These are phyloP conservation scores for Paralvinella palmiformis DNA, from an alignment of 1,140 invertebrate genomes.

Conservation along the genomic window DNA sequence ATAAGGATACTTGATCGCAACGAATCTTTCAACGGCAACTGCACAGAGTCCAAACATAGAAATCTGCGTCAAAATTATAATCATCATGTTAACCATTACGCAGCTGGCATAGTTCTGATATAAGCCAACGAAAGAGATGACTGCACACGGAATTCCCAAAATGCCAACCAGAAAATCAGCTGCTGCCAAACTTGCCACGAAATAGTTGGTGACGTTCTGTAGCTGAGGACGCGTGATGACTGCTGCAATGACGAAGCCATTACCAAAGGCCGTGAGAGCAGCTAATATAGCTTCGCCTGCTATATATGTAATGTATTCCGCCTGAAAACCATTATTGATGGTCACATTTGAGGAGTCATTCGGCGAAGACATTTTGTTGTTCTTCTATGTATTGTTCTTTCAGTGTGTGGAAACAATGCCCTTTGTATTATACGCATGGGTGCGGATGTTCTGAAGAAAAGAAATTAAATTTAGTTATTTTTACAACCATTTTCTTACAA, in stretches of 20 bases:
- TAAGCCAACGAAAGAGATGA: slow-evolving; percentile 35
- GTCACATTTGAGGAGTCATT: too few relatives aligned
- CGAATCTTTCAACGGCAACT: slow-evolving; percentile 41
- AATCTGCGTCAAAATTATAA: slow-evolving; percentile 44
- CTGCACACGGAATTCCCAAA: slow-evolving; percentile 32
- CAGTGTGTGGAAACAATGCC: too few relatives aligned
- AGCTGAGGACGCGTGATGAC: slow-evolving; percentile 44
- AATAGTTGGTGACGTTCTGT: slow-evolving; percentile 52
- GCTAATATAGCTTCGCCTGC: slow-evolving; percentile 59
- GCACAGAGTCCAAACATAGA: slow-evolving; percentile 43
- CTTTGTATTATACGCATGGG: too few relatives aligned
- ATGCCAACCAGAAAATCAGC: slow-evolving; percentile 51
- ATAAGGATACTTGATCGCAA: slow-evolving; percentile 41
- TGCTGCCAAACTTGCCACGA: slow-evolving; percentile 50
- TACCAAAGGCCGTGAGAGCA: slow-evolving; percentile 40
- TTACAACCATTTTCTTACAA: too few relatives aligned
- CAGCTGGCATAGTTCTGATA: slow-evolving; percentile 36
- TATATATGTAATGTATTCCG: too few relatives aligned
- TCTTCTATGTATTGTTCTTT: too few relatives aligned
- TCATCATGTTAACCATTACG: slow-evolving; percentile 38
- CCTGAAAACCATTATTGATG: too few relatives aligned
- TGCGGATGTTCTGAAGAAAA: too few relatives aligned
- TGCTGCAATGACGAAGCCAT: slow-evolving; percentile 47
- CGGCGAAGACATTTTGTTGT: too few relatives aligned
- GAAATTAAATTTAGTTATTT: too few relatives aligned